A percentile compares a stretch with the other conserved stretches of the same genome.
phyloP scores from a whole-genome alignment of 2,113 vertebrate genomes.

The Otis tarda region DNA sequence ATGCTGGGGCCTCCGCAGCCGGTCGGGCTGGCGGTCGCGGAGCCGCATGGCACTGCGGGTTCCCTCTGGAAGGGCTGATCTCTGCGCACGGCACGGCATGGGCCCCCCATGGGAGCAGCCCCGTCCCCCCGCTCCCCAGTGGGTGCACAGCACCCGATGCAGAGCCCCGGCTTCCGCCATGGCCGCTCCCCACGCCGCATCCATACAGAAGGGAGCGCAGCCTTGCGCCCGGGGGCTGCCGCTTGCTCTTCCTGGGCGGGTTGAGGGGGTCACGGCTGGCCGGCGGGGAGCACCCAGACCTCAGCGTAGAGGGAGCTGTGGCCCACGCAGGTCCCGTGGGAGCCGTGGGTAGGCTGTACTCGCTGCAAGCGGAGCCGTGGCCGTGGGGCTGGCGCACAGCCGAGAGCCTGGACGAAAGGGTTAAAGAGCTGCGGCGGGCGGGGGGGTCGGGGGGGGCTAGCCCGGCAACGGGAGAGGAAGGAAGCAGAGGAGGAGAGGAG shows the following conservation, averaged over 20 bases:
- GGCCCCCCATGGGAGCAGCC: background rate
- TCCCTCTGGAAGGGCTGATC: slow-evolving; percentile 11
- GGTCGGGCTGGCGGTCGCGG: background rate
- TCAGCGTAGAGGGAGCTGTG: background rate
- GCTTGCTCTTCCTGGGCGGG: background rate
- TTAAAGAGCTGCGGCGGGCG: slow-evolving; percentile 10
- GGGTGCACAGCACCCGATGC: background rate
- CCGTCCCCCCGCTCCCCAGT: background rate
- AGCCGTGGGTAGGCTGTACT: background rate
- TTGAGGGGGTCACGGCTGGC: background rate
- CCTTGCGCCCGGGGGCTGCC: background rate
- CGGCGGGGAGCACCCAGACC: background rate
- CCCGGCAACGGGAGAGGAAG: slow-evolving; percentile 31
- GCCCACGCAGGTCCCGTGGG: background rate
- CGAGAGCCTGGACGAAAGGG: slow-evolving; percentile 30
- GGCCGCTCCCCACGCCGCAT: background rate
- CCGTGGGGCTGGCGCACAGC: background rate
- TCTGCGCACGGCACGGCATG: background rate
- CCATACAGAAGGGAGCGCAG: background rate
- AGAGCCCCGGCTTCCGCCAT: background rate
- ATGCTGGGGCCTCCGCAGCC: background rate
- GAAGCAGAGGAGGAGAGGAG: slow-evolving; percentile 51
- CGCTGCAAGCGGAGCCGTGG: background rate
- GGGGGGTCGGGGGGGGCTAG: background rate
- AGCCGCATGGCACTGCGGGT: background rate